Percentiles rank a stretch among this genome's conserved stretches.
Conservation (phyloP, 2,113 vertebrate species). For the Sisor rabdophorus region DNA sequence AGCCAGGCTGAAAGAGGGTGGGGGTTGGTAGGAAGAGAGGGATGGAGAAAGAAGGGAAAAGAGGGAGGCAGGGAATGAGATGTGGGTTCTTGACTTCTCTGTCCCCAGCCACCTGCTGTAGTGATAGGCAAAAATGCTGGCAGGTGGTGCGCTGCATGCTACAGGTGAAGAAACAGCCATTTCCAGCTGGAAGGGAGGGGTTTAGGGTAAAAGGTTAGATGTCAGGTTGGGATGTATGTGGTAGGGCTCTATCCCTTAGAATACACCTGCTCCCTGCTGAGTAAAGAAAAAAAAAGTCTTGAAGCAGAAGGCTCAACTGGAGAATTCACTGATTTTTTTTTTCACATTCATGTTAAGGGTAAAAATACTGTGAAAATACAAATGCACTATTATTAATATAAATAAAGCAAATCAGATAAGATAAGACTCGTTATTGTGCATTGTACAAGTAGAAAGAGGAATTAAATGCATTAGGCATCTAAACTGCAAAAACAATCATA, state of each 20-base stretch:
- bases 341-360: background rate
- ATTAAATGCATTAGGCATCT: no score
- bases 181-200: constrained; percentile 47
- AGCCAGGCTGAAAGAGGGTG: constrained; percentile 7
- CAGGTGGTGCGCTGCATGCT: constrained; percentile 45
- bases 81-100: constrained; percentile 58
- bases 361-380: background rate
- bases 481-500: no score
- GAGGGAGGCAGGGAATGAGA: constrained; percentile 41
- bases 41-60: constrained; percentile 33
- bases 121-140: constrained; percentile 39
- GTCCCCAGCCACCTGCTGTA: constrained; percentile 56
- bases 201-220: background rate
- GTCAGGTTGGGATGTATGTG: constrained; percentile 10
- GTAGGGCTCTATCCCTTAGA: constrained; percentile 7
- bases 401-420: no score
- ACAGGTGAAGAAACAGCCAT: constrained; percentile 55
- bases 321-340: constrained; percentile 41
- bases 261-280: constrained; percentile 37
- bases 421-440: no score
- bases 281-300: constrained; percentile 27
- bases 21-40: constrained; percentile 25
- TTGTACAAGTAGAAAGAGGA: no score
- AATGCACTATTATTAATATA: background rate
- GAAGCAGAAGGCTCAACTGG: constrained; percentile 39